Evolutionary conservation across 2,888 invertebrate species (phyloP).

Genomic region (Ganaspis brasiliensis): DNA sequence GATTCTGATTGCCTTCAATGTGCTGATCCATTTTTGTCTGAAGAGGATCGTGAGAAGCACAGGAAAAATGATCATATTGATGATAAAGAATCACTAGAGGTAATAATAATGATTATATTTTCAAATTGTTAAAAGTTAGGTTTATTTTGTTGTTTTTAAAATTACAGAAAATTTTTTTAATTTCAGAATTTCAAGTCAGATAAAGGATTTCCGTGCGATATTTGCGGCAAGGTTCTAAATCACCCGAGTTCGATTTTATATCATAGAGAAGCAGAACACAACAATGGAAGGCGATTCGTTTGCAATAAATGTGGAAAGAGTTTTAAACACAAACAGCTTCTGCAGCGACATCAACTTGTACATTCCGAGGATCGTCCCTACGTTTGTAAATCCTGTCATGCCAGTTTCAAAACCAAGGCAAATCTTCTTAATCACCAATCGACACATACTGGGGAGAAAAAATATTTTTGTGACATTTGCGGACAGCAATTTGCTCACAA

Average conservation of each 20-base stretch:
- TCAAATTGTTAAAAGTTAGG: no score
- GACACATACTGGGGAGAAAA: conserved; percentile 88
- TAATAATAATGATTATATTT: no score
- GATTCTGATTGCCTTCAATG: conserved; percentile 83
- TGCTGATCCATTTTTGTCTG: conserved; percentile 83
- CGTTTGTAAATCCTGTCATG: conserved; percentile 83
- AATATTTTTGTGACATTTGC: conserved; percentile 87
- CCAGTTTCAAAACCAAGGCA: conserved; percentile 87
- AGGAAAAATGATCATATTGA: conserved; percentile 83
- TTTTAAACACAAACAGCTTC: conserved; percentile 88
- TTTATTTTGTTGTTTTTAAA: no score
- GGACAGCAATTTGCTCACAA: conserved; percentile 89
- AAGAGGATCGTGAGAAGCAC: conserved; percentile 84
- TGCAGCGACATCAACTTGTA: conserved; percentile 90
- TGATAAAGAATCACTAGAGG: conserved; percentile 79
- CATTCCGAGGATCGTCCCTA: conserved; percentile 87
- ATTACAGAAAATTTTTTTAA: no score
- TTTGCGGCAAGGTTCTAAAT: conserved; percentile 86
- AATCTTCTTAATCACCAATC: conserved; percentile 88
- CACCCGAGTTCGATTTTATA: conserved; percentile 89
- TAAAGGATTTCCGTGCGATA: conserved; percentile 84
- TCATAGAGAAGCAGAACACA: conserved; percentile 88
- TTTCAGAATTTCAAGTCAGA: conserved; percentile 76
- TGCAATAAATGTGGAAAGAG: conserved; percentile 89
- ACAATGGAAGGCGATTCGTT: conserved; percentile 85